phyloP scores from a whole-genome alignment of 2,113 vertebrate species.

The Plectropomus leopardus region DNA sequence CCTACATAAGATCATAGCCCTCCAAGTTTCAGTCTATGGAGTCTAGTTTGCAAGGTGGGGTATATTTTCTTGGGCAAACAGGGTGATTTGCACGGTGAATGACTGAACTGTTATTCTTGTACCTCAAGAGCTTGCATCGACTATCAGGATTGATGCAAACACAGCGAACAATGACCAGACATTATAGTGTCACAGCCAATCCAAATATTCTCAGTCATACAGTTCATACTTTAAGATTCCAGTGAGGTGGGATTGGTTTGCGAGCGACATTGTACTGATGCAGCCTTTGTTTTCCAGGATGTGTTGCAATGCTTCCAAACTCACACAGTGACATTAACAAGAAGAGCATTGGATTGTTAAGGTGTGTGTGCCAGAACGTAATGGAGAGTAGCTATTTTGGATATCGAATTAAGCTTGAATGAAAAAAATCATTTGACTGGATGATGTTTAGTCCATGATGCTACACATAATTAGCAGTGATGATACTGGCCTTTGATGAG shows the following conservation, averaged over 20 bases:
- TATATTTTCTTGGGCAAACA: not conserved
- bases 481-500: slow-evolving; percentile 73
- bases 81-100: not conserved
- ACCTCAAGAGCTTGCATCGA: not conserved
- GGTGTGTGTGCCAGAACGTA: slow-evolving; percentile 30
- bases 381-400: slow-evolving; percentile 40
- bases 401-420: slow-evolving; percentile 53
- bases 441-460: slow-evolving; percentile 62
- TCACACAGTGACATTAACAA: slow-evolving; percentile 8
- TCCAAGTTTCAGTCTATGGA: slow-evolving; percentile 6
- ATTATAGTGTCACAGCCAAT: not conserved
- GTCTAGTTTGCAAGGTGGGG: not conserved
- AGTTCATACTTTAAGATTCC: not conserved
- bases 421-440: slow-evolving; percentile 48
- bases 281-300: not conserved
- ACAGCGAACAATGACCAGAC: not conserved
- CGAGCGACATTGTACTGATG: not conserved
- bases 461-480: slow-evolving; percentile 71
- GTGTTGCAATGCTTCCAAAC: not conserved
- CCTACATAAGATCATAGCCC: not conserved
- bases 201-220: slow-evolving; percentile 9
- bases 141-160: not conserved
- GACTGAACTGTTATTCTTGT: slow-evolving; percentile 1
- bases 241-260: not conserved
- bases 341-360: slow-evolving; percentile 12